phyloP scores from a whole-genome alignment of 2,113 vertebrate species.

The Hippocampus barbouri region DNA sequence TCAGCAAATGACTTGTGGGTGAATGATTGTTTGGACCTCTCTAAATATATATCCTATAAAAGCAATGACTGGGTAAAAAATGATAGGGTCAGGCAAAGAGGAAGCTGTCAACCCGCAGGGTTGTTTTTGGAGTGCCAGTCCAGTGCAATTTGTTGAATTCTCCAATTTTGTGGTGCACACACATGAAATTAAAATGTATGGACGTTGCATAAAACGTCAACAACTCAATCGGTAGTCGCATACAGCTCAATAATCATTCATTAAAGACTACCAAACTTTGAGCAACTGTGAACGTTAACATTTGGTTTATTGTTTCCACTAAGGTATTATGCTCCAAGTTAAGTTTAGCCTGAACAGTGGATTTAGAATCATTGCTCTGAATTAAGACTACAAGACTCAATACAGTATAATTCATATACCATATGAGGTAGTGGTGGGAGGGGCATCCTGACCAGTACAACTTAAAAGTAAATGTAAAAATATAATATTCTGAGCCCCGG shows the following conservation, averaged over 20 bases:
- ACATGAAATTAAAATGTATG: constrained; percentile 47
- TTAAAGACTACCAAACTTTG: background rate
- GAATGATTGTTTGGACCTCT: constrained; percentile 7
- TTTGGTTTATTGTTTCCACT: background rate
- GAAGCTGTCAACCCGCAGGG: constrained; percentile 39
- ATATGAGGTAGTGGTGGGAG: background rate
- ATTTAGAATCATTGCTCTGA: background rate
- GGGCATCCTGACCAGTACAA: background rate
- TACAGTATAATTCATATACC: background rate
- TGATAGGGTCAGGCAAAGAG: constrained; percentile 30
- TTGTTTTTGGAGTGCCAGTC: constrained; percentile 39
- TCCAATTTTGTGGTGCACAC: background rate
- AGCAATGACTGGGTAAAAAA: constrained; percentile 25
- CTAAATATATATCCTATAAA: constrained; percentile 37
- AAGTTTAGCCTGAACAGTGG: background rate
- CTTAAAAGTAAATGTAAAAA: constrained; percentile 6
- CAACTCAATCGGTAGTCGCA: constrained; percentile 32
- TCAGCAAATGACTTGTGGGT: constrained; percentile 14
- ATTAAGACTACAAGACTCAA: background rate
- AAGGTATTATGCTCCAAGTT: constrained; percentile 9
- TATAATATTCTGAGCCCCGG: constrained; percentile 43
- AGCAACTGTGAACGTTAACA: background rate
- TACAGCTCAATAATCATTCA: background rate
- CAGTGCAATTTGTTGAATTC: constrained; percentile 45
- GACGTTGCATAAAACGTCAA: constrained; percentile 43